Evolutionary conservation across 2,888 invertebrate genomes (phyloP), one percentile per base, ranked within the genome.

Genomic region (Himalopsyche anomala): DNA sequence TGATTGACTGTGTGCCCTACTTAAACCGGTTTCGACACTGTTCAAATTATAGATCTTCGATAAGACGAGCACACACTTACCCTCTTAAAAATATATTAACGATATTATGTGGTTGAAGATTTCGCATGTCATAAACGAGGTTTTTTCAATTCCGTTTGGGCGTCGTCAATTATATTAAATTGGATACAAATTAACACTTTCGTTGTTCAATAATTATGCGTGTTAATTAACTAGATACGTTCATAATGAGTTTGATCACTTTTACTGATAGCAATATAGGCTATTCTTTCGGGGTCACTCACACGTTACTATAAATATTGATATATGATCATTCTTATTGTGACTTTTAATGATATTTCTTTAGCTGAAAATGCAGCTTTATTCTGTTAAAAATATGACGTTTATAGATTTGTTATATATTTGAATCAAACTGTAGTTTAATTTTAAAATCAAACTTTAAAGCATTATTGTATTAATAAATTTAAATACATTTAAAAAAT

Each of bases 101-200:
- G 15, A 74, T 74, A 38, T 36, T 36, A 12, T 74, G 36, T 74
- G 74, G 36, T 74, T 74, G 74, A 15, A 74, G 36, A 74, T 74
- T 74, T 74, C 36, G 38, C 74, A 74, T 74, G 36, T 74, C 74
- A 38, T 36, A 36, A 36, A 36, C 74, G 28, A 36, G 36, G 74
- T 74, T 74, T 74, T 36, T 74, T 9, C n/a, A 74, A 19, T 74
- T 11, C 36, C 1, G n/a, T 15, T 38, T 69, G 69, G 74, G 38
- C 62, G 62, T 62, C 28, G 74, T 74, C 74, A 36, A 38, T 74
- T 74, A 74, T 36, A 36, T 74, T 36, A 74, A 74, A 74, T 74
- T 74, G 74, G 74, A 74, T 36, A 15, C 74, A 74, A 74, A 74
- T 74, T 74, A 74, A 74, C 74, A 74, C 74, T 74, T 74, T 74